Evolutionary conservation across 35 echinoderm and acorn worm species (phyloP), one percentile per base, ranked within the genome.

Genomic region (Patiria miniata): DNA sequence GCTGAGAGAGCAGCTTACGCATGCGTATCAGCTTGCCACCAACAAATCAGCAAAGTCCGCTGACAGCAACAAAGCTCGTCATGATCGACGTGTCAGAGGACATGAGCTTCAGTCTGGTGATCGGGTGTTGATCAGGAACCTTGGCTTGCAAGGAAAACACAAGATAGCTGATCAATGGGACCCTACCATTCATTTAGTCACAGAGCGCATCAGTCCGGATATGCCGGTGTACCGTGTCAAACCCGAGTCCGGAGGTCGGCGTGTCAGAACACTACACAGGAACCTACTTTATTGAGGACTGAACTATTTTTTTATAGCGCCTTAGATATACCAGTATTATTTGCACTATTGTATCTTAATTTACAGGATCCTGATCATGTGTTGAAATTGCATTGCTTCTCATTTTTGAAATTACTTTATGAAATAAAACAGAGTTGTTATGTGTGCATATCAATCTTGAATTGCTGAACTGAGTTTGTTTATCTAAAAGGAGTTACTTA

Each of bases 131-230:
- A 57, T 57, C 54, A 57, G 54, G n/a, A 57, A 57, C n/a, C 54
- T 57, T n/a, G 54, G 54, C 10, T 57, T 57, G 10, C 10, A 57
- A 57, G 54, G 54, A n/a, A 10, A 10, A n/a, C 54, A 57, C 54
- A 57, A 57, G n/a, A 10, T 57, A n/a, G 54, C 54, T 57, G 54
- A 57, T n/a, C 54, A 57, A 57, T 57, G 54, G 54, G 54, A 57
- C 10, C n/a, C 54, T 57, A 10, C 10, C 10, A n/a, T 57, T 57
- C n/a, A n/a, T n/a, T n/a, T 57, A n/a, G 54, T 57, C 10, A n/a
- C 10, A 57, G 54, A 57, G 54, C 10, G n/a, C n/a, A 57, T 10
- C 10, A n/a, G 54, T 14, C 54, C 54, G 10, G 54, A 57, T n/a
- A 57, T 57, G 54, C 54, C 54, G n/a, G 54, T 57, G 54, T 57